A percentile compares a stretch with the other conserved stretches of the same genome.
phyloP scores from a whole-genome alignment of 2,888 invertebrate species.

The Anaspis maculata region DNA sequence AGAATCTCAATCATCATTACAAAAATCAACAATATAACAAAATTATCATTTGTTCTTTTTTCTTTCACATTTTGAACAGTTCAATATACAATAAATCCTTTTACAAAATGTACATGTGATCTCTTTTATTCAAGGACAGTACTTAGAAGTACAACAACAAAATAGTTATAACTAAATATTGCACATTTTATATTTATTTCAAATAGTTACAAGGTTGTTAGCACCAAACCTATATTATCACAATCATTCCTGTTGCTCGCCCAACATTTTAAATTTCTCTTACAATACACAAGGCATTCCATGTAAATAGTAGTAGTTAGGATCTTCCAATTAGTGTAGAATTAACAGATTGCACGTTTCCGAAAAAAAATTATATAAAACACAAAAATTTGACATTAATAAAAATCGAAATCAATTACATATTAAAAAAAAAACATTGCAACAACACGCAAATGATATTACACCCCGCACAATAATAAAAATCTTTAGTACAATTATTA shows the following conservation, averaged over 20 bases:
- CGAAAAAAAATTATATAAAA: too few species aligned
- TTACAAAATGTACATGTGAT: constrained; percentile 25
- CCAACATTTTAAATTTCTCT: constrained; percentile 8
- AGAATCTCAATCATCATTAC: too few species aligned
- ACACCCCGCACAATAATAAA: constrained; percentile 32
- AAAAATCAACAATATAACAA: constrained; percentile 1
- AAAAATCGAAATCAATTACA: too few species aligned
- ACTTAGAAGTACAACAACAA: constrained; percentile 21
- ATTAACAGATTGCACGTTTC: too few species aligned
- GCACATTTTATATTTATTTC: constrained; percentile 32
- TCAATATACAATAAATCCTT: constrained; percentile 8
- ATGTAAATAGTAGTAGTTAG: constrained; percentile 23
- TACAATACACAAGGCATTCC: constrained; percentile 2
- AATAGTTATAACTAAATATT: constrained; percentile 38
- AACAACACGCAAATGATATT: too few species aligned
- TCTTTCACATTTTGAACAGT: too few species aligned
- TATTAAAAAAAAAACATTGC: too few species aligned
- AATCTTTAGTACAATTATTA: constrained; percentile 33
- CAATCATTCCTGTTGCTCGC: constrained; percentile 34
- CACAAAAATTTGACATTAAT: too few species aligned
- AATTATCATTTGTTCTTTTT: too few species aligned
- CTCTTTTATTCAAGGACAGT: constrained; percentile 14
- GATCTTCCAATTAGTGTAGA: too few species aligned
- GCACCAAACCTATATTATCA: constrained; percentile 43
- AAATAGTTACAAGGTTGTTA: constrained; percentile 37